Conservation (phyloP, 2,113 vertebrate genomes). For the Aramus guarauna region DNA sequence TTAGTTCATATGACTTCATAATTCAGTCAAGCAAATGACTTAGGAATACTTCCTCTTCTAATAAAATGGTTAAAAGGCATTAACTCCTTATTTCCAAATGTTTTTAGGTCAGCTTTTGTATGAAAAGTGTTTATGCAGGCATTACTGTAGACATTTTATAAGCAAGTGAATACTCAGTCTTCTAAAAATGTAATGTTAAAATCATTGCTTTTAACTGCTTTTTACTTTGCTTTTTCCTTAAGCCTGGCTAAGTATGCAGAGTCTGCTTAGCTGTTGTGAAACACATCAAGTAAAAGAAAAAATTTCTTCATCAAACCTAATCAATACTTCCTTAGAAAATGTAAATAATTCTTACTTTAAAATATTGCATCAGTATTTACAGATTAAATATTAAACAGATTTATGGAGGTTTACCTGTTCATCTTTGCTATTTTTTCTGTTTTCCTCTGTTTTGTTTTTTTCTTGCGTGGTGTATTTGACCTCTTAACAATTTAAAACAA, state of each 20-base stretch:
- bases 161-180: neutral
- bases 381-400: neutral
- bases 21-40: neutral
- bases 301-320: neutral
- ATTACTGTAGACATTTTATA: neutral
- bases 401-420: neutral
- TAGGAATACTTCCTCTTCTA: neutral
- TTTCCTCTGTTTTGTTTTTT: neutral
- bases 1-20: rapidly evolving
- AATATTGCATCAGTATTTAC: neutral
- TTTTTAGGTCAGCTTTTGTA: neutral
- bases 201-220: neutral
- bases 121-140: neutral
- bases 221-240: neutral
- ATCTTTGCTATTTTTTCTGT: neutral
- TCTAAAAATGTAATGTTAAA: neutral
- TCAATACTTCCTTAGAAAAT: neutral
- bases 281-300: neutral
- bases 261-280: neutral
- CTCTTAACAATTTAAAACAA: neutral
- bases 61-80: neutral
- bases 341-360: neutral
- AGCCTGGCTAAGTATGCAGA: rapidly evolving
- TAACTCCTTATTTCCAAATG: neutral
- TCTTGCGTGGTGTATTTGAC: neutral